phyloP scores from a whole-genome alignment of 2,113 vertebrate species.

The Camelus bactrianus region DNA sequence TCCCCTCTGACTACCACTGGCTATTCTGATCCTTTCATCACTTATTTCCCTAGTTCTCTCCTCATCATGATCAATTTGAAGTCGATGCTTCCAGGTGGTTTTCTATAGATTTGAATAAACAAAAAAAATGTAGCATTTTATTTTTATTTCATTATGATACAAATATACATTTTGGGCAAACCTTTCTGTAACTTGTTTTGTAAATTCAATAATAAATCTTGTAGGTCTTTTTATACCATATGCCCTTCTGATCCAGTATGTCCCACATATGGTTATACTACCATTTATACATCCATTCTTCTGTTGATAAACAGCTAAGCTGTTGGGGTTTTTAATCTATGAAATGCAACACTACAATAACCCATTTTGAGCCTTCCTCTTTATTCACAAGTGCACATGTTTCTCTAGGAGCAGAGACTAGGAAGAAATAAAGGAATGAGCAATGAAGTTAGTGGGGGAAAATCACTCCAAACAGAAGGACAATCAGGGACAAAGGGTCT shows the following conservation, averaged over 20 bases:
- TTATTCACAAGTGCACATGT: background rate
- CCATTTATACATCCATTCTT: background rate
- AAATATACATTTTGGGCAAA: background rate
- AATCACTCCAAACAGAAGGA: background rate
- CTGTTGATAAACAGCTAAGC: background rate
- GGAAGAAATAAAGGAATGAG: background rate
- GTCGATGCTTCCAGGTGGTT: background rate
- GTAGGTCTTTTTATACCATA: background rate
- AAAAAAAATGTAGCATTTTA: background rate
- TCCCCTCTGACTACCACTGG: background rate
- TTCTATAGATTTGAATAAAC: background rate
- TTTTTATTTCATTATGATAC: background rate
- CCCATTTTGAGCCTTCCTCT: background rate
- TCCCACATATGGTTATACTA: background rate
- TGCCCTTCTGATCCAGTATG: background rate
- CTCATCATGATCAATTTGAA: background rate
- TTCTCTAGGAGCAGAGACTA: background rate
- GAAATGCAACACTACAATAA: background rate
- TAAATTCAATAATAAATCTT: background rate
- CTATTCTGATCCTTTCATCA: background rate
- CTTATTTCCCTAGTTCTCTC: background rate
- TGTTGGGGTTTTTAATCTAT: background rate
- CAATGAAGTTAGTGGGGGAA: no score
- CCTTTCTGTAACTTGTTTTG: background rate
- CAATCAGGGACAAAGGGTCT: background rate